These are phyloP conservation scores for Tetramorium simillimum DNA, from an alignment of 1,140 invertebrate species.

Conservation along the genomic window DNA sequence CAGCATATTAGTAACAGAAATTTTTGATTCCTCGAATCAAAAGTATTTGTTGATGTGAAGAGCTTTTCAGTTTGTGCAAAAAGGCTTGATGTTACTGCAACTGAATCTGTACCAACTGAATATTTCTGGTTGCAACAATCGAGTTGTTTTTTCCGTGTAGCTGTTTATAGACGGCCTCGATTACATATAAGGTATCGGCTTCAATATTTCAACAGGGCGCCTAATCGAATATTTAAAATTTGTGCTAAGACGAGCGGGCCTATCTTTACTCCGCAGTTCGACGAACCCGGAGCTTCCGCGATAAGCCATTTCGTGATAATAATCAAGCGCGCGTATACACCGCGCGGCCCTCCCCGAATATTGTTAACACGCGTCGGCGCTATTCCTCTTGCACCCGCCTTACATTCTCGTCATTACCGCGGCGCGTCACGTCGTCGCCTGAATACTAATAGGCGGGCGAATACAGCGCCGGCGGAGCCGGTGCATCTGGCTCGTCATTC, in stretches of 20 bases:
- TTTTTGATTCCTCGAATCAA: too few species aligned
- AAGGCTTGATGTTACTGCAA: too few species aligned
- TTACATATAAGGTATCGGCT: background rate
- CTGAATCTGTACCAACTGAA: too few species aligned
- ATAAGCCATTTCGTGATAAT: slow-evolving; percentile 12
- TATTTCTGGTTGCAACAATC: too few species aligned
- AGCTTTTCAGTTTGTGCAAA: too few species aligned
- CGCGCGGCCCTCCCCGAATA: slow-evolving; percentile 36
- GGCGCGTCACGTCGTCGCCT: slow-evolving; percentile 55
- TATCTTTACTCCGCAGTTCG: background rate
- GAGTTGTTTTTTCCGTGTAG: too few species aligned
- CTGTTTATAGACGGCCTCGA: background rate
- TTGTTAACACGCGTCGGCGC: slow-evolving; percentile 44
- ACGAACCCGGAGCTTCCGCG: background rate
- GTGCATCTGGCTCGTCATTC: slow-evolving; percentile 28
- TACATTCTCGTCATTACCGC: slow-evolving; percentile 53
- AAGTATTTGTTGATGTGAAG: too few species aligned
- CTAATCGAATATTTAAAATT: background rate
- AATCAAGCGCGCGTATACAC: slow-evolving; percentile 2
- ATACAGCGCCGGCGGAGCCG: background rate
- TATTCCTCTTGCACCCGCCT: slow-evolving; percentile 45
- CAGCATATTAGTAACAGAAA: too few species aligned
- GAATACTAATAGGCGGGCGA: slow-evolving; percentile 54
- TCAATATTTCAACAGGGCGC: background rate
- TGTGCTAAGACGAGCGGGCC: background rate